phyloP scores from a whole-genome alignment of 2,113 vertebrate genomes.

The Catharus fuscescens region DNA sequence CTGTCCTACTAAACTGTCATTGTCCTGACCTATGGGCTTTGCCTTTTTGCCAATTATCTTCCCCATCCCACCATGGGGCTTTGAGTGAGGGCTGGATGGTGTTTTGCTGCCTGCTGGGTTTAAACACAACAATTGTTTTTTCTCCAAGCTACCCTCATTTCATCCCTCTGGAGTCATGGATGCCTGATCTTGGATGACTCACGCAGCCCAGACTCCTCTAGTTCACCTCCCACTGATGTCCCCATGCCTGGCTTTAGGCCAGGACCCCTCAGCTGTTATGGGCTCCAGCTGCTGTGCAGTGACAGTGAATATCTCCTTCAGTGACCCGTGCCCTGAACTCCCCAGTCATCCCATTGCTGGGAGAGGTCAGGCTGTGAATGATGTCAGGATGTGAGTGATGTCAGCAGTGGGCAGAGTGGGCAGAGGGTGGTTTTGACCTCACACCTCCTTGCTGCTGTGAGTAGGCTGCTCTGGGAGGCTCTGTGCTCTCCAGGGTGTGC shows the following conservation, averaged over 20 bases:
- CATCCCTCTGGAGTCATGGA: background rate
- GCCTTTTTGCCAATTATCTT: background rate
- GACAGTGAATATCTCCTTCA: background rate
- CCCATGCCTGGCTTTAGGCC: background rate
- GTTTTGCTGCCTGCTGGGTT: background rate
- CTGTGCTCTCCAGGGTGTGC: background rate
- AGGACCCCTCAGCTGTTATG: slow-evolving; percentile 5
- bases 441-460: background rate
- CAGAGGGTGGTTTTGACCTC: background rate
- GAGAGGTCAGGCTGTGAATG: background rate
- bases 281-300: background rate
- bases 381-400: background rate
- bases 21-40: background rate
- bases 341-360: background rate
- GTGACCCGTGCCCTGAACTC: background rate
- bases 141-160: background rate
- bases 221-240: background rate
- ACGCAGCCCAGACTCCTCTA: background rate
- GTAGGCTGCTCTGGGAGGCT: background rate
- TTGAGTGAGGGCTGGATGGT: background rate
- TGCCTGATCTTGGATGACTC: background rate
- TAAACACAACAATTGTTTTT: background rate
- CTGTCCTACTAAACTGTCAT: background rate
- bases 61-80: background rate
- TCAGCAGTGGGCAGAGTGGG: background rate